These are phyloP conservation scores for Crossoptilon crossoptilon DNA, from an alignment of 2,797 vertebrate species.

Conservation along the genomic window DNA sequence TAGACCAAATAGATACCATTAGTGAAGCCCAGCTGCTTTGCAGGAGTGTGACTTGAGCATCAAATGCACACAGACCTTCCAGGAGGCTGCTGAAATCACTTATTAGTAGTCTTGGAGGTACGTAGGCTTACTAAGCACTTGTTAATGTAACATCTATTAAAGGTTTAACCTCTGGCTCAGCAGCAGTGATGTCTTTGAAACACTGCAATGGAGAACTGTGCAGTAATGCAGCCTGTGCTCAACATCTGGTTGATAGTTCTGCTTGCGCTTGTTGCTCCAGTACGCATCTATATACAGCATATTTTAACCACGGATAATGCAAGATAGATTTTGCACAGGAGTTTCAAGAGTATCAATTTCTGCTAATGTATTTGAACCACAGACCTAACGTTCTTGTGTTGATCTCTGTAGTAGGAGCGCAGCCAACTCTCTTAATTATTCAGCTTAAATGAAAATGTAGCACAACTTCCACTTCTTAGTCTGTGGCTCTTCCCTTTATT, in stretches of 20 bases:
- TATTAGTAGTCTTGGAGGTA: neutral
- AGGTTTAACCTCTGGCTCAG: neutral
- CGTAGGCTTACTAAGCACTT: neutral
- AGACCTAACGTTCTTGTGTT: neutral
- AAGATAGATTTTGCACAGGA: neutral
- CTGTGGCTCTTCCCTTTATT: neutral
- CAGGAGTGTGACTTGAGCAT: neutral
- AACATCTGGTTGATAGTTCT: neutral
- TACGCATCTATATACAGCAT: neutral
- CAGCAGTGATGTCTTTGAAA: neutral
- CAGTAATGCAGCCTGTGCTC: neutral
- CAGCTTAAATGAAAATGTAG: neutral
- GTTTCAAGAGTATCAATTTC: neutral
- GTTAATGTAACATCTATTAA: neutral
- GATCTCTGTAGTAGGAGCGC: neutral
- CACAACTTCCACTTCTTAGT: neutral
- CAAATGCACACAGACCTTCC: fast-evolving
- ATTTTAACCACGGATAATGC: neutral
- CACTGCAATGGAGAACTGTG: too few relatives aligned
- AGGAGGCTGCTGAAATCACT: too few relatives aligned
- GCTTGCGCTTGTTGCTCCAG: neutral
- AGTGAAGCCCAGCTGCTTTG: neutral
- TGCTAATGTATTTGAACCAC: neutral
- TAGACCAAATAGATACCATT: neutral
- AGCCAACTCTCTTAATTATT: neutral